Percentiles rank a stretch among this genome's conserved stretches.
These are phyloP conservation scores for Loris lydekkerianus DNA, from an alignment of 2,797 vertebrate genomes.

Conservation along the genomic window DNA sequence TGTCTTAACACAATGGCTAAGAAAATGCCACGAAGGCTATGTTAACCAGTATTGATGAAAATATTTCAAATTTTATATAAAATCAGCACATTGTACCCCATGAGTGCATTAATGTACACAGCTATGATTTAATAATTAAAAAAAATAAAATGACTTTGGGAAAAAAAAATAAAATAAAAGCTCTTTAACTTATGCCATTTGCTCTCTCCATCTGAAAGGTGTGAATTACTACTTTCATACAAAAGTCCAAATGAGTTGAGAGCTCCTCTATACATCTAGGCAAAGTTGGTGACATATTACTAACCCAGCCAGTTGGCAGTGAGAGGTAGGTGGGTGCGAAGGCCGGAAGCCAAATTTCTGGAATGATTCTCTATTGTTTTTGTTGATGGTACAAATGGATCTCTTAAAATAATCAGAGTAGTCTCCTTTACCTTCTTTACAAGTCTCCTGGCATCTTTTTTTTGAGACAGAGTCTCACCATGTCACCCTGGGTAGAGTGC, in stretches of 20 bases:
- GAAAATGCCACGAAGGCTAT: too few species aligned
- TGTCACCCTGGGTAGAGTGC: too few species aligned
- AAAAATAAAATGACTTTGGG: too few species aligned
- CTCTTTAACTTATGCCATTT: not conserved
- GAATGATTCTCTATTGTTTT: not conserved
- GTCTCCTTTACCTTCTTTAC: not conserved
- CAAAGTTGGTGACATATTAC: not conserved
- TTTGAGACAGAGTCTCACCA: too few species aligned
- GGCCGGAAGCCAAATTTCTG: not conserved
- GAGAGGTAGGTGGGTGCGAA: not conserved
- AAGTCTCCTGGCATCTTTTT: not conserved
- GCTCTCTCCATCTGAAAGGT: not conserved
- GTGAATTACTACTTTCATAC: constrained; percentile 11
- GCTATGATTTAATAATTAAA: too few species aligned
- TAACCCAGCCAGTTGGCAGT: not conserved
- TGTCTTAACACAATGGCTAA: too few species aligned
- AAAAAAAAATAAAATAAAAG: not conserved
- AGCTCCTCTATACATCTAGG: not conserved
- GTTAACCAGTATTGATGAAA: too few species aligned
- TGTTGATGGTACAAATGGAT: not conserved
- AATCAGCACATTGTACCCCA: too few species aligned
- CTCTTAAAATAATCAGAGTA: not conserved
- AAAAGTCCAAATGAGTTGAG: not conserved
- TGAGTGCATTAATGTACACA: too few species aligned
- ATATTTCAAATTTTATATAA: too few species aligned